Evolutionary conservation across 1,140 invertebrate species (phyloP).

Genomic region (Hetaerina americana): DNA sequence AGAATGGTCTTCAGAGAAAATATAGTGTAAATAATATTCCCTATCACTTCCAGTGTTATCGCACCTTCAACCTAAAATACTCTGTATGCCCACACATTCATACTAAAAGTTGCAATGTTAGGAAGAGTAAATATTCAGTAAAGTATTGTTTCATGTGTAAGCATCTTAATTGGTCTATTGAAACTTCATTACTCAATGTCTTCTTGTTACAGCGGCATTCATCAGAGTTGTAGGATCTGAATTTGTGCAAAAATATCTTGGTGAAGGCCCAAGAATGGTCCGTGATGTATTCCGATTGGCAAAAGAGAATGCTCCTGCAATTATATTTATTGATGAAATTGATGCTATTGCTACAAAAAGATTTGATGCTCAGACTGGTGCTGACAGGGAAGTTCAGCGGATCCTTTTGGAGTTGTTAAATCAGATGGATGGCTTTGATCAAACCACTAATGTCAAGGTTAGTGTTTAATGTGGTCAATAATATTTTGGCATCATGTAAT

Average conservation of each 20-base stretch:
- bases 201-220: slow-evolving; percentile 65
- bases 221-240: slow-evolving; percentile 98
- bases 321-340: slow-evolving; percentile 98
- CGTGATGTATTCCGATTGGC: slow-evolving; percentile 96
- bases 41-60: no score
- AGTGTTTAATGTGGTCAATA: slow-evolving; percentile 8
- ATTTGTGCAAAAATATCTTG: slow-evolving; percentile 98
- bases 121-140: no score
- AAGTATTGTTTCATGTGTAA: no score
- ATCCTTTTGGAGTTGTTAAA: slow-evolving; percentile 95
- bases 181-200: no score
- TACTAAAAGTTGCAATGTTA: no score
- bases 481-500: neutral
- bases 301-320: slow-evolving; percentile 98
- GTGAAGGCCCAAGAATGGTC: slow-evolving; percentile 98
- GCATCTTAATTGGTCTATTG: no score
- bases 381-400: slow-evolving; percentile 97
- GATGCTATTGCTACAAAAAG: slow-evolving; percentile 97
- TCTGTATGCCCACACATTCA: no score
- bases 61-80: no score
- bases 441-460: slow-evolving; percentile 98
- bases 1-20: no score
- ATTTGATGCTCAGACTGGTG: slow-evolving; percentile 98
- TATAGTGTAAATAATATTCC: no score
- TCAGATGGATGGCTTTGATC: slow-evolving; percentile 99